Evolutionary conservation across 2,888 invertebrate genomes (phyloP), one percentile per base, ranked within the genome.

Genomic region (Parasteatoda lunata): DNA sequence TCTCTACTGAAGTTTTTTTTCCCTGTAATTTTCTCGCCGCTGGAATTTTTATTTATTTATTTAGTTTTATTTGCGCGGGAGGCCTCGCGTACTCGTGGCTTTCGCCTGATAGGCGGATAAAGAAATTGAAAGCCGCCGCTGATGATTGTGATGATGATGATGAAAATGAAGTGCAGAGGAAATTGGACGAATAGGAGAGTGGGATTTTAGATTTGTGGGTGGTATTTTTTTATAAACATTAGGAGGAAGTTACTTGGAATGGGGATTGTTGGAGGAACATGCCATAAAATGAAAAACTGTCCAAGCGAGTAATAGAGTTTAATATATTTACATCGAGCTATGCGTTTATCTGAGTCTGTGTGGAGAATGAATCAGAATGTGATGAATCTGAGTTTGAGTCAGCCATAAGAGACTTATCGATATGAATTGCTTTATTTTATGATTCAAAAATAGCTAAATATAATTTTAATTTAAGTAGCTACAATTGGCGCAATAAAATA

Each of bases 1-100:
- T 45, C 47, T n/a, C n/a, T n/a, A 30, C 30, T 15, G 30, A 9
- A 30, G 66, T 15, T 30, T 30, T 69, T 54, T 64, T 80, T 52
- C 80, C 72, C 80, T 73, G 80, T 80, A 80, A 80, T 80, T 80
- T 80, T 66, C 65, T 73, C 11, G 72, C 80, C 80, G 80, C 78
- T 47, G 71, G 64, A 30, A 69, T 52, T 52, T 68, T 79, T 79
- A 64, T 79, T 71, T 71, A 78, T 69, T 70, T 59, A 59, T 59
- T 59, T 59, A 59, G 59, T 9, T 59, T 59, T 59, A 59, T 59
- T 59, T 59, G 59, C 8, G n/a, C n/a, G 59, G 59, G 59, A 59
- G 59, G 59, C 59, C 13, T n/a, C 9, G 59, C 9, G 9, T n/a
- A 59, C 59, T 13, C n/a, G 11, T 13, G 59, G 13, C 59, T 59